Conservation (phyloP, 2,888 invertebrate species). For the Caenorhabditis sp. region DNA sequence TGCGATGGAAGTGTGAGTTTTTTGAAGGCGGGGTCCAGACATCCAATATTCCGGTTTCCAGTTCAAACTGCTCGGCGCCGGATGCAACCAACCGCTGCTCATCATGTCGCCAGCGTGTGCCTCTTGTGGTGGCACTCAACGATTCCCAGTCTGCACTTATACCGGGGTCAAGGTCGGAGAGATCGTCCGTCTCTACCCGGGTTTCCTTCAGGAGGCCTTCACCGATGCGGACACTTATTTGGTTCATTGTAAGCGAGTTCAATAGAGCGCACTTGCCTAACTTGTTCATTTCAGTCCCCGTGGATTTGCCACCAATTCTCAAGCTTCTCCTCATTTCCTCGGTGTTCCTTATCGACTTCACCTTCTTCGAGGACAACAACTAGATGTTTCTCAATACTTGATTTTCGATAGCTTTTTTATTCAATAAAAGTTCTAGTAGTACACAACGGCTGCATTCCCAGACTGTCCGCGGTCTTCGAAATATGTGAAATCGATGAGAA, state of each 20-base stretch:
- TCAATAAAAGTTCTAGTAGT: conserved; percentile 2
- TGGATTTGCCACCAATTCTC: conserved; percentile 48
- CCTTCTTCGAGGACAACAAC: conserved; percentile 42
- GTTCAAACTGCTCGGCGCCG: conserved; percentile 41
- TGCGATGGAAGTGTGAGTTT: conserved; percentile 32
- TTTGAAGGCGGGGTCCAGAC: neutral
- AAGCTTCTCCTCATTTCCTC: conserved; percentile 55
- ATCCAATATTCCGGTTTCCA: conserved; percentile 3
- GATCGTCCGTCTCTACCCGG: conserved; percentile 51
- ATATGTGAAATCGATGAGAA: conserved; percentile 56
- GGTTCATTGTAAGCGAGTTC: conserved; percentile 45
- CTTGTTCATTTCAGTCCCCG: conserved; percentile 36
- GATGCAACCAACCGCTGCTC: conserved; percentile 31
- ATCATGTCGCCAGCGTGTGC: conserved; percentile 39
- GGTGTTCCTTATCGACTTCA: conserved; percentile 61
- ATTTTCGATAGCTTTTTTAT: too few relatives aligned
- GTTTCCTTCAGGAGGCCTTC: conserved; percentile 34
- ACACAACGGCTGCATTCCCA: conserved; percentile 9
- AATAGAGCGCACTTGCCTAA: neutral
- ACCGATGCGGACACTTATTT: conserved; percentile 54
- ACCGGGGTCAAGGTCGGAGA: conserved; percentile 25
- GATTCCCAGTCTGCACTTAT: conserved; percentile 30
- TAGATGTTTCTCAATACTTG: neutral
- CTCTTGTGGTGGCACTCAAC: conserved; percentile 26
- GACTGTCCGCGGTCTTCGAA: conserved; percentile 45